Percentiles rank a stretch among this genome's conserved stretches.
Evolutionary conservation across 2,797 vertebrate genomes (phyloP).

Genomic region (Smutsia gigantea): DNA sequence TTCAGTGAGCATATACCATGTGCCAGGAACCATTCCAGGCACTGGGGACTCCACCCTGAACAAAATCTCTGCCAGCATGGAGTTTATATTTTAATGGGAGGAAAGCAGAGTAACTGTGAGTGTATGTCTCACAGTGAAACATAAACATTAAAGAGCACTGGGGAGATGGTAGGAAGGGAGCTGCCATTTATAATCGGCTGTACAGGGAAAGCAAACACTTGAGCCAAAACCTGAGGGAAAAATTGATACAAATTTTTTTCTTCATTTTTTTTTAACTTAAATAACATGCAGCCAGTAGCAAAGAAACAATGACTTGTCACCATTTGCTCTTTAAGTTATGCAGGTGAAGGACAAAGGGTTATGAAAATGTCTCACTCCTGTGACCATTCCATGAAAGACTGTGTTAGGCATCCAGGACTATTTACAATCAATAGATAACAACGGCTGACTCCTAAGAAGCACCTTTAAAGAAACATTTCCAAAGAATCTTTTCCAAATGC

Average conservation of each 20-base stretch:
- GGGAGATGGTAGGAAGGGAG: background rate
- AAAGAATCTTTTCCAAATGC: slow-evolving; percentile 18
- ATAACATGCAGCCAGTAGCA: background rate
- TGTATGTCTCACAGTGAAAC: background rate
- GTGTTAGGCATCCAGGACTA: background rate
- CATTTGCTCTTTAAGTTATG: background rate
- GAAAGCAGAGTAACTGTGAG: background rate
- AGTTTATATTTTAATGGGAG: background rate
- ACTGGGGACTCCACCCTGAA: background rate
- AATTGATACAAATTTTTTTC: background rate
- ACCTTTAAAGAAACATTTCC: slow-evolving; percentile 15
- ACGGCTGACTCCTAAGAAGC: slow-evolving; percentile 28
- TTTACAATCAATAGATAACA: background rate
- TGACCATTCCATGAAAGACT: background rate
- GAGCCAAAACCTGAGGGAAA: background rate
- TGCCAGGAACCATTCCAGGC: background rate
- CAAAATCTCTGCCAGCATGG: background rate
- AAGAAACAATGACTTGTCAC: background rate
- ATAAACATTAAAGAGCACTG: background rate
- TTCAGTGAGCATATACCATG: background rate
- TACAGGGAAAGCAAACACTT: background rate
- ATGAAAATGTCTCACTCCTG: background rate
- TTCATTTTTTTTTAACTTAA: background rate
- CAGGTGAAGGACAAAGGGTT: background rate
- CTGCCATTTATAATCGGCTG: background rate